These are phyloP conservation scores for Oryzias sinensis DNA, from an alignment of 2,797 vertebrate genomes.

Conservation along the genomic window DNA sequence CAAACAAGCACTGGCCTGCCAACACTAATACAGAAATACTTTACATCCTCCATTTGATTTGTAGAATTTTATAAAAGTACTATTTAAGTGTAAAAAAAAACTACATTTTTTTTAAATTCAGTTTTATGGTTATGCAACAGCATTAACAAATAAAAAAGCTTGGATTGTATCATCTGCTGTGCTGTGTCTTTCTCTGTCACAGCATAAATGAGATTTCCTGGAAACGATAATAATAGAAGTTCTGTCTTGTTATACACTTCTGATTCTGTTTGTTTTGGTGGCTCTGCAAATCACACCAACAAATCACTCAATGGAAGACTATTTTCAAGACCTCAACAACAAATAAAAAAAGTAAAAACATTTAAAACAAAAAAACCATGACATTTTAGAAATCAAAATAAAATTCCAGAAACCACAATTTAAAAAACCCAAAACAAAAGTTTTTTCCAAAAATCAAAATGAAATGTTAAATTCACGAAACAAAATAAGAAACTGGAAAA, in stretches of 20 bases:
- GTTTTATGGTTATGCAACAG: conserved; percentile 2
- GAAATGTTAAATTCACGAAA: no score
- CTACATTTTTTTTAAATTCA: background rate
- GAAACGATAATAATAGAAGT: conserved; percentile 1
- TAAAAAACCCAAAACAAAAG: no score
- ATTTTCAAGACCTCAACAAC: no score
- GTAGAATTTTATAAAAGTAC: background rate
- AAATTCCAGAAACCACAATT: no score
- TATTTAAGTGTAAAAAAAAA: background rate
- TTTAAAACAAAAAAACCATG: no score
- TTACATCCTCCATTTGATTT: background rate
- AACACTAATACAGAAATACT: background rate
- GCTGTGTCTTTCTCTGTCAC: conserved; percentile 10
- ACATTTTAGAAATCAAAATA: no score
- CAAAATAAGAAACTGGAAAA: no score
- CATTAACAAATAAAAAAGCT: conserved; percentile 27
- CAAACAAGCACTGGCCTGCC: conserved; percentile 23
- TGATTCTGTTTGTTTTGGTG: no score
- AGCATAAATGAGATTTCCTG: conserved; percentile 15
- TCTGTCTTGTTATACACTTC: background rate
- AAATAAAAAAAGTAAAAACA: no score
- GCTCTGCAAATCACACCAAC: no score
- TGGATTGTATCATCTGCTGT: conserved; percentile 6
- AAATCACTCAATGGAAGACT: no score
- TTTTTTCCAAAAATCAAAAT: no score